Conservation (phyloP, 2,888 invertebrate genomes). For the Cecidostiba fungosa region DNA sequence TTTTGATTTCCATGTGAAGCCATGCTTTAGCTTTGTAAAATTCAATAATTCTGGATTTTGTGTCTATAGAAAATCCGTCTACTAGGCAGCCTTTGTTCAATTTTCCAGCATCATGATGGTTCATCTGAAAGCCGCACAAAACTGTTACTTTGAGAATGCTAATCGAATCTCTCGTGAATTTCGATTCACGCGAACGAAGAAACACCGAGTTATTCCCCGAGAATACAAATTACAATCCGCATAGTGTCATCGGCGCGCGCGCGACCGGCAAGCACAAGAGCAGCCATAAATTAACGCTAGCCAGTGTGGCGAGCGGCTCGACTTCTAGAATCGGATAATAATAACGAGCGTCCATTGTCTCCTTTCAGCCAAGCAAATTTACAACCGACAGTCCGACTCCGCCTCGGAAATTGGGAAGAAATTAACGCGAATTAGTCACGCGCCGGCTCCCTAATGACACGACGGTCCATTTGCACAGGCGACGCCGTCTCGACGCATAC, state of each 20-base stretch:
- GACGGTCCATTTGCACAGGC: conserved; percentile 29
- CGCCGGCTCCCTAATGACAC: conserved; percentile 27
- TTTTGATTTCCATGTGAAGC: not conserved
- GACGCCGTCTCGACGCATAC: not conserved
- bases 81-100: too few species aligned
- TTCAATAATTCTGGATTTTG: too few species aligned
- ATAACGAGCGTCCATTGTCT: conserved; percentile 58
- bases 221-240: conserved; percentile 13
- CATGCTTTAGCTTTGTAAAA: too few species aligned
- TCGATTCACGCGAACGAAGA: not conserved
- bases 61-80: not conserved
- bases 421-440: conserved; percentile 50
- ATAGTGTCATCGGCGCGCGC: conserved; percentile 20
- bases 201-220: not conserved
- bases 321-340: conserved; percentile 60
- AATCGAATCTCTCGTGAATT: not conserved
- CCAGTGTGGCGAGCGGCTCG: conserved; percentile 3
- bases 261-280: conserved; percentile 5
- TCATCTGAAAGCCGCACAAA: not conserved
- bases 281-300: conserved; percentile 35
- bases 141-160: not conserved
- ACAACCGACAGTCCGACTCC: conserved; percentile 18
- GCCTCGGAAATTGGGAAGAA: conserved; percentile 42
- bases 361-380: conserved; percentile 49
- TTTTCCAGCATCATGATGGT: too few species aligned